phyloP scores from a whole-genome alignment of 2,113 vertebrate genomes.

The Todiramphus saurophagus region DNA sequence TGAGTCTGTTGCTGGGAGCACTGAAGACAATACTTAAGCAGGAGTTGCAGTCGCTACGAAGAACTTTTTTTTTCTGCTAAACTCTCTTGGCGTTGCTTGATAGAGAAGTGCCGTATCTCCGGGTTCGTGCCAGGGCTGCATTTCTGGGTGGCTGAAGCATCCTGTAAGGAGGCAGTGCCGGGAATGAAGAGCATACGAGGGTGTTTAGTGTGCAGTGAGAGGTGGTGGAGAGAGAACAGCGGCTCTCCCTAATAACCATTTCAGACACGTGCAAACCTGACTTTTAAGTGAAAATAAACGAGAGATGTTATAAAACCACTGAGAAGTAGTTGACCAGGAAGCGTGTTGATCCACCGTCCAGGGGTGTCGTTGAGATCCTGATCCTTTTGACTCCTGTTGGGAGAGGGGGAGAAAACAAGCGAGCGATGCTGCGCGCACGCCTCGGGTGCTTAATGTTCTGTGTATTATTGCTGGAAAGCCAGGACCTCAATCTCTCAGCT shows the following conservation, averaged over 20 bases:
- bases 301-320: not conserved
- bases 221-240: not conserved
- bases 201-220: not conserved
- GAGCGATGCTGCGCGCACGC: not conserved
- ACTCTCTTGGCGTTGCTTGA: not conserved
- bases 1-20: not conserved
- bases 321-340: constrained; percentile 1
- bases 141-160: not conserved
- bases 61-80: not conserved
- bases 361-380: not conserved
- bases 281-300: not conserved
- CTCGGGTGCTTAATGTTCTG: constrained; percentile 48
- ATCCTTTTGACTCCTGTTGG: constrained; percentile 14
- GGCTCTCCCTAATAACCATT: not conserved
- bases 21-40: not conserved
- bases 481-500: constrained; percentile 32
- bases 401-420: not conserved
- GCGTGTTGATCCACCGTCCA: not conserved
- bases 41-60: not conserved
- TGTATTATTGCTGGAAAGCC: constrained; percentile 41
- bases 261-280: not conserved
- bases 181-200: not conserved
- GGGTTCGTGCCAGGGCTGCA: not conserved
- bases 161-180: not conserved
- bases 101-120: not conserved